phyloP scores from a whole-genome alignment of 2,113 vertebrate species.

The Elaphurus davidianus region DNA sequence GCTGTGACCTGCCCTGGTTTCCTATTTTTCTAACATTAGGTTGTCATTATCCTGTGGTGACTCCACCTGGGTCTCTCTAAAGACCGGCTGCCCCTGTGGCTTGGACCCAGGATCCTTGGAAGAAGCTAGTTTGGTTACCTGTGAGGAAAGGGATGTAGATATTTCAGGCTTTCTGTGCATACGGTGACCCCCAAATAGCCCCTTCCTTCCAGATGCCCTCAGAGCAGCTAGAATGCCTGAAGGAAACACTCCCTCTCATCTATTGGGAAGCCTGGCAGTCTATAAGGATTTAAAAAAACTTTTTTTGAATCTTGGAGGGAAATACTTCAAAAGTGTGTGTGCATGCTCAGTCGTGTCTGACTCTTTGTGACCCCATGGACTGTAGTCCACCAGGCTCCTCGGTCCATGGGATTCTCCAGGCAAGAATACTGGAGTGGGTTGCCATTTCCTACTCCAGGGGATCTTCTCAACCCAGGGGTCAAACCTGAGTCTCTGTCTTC shows the following conservation, averaged over 20 bases:
- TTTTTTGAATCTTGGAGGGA: background rate
- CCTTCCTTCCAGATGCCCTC: background rate
- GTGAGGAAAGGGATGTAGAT: background rate
- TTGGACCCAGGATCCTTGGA: background rate
- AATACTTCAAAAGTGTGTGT: background rate
- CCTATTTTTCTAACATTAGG: background rate
- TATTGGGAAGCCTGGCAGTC: background rate
- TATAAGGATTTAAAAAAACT: background rate
- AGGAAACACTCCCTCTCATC: background rate
- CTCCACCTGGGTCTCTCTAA: background rate
- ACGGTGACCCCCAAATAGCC: background rate
- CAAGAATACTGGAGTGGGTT: background rate
- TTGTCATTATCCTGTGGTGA: background rate
- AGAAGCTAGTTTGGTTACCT: background rate
- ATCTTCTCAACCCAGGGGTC: background rate
- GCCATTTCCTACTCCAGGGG: background rate
- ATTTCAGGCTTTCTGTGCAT: background rate
- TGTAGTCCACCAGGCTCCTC: background rate
- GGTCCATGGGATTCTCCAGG: background rate
- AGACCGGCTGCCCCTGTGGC: rapidly evolving
- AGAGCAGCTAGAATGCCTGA: background rate
- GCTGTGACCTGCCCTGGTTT: background rate
- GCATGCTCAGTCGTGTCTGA: rapidly evolving
- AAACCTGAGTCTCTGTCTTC: background rate
- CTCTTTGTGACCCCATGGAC: background rate